These are phyloP conservation scores for Siniperca obscura DNA, from an alignment of 2,797 vertebrate genomes.

Conservation along the genomic window DNA sequence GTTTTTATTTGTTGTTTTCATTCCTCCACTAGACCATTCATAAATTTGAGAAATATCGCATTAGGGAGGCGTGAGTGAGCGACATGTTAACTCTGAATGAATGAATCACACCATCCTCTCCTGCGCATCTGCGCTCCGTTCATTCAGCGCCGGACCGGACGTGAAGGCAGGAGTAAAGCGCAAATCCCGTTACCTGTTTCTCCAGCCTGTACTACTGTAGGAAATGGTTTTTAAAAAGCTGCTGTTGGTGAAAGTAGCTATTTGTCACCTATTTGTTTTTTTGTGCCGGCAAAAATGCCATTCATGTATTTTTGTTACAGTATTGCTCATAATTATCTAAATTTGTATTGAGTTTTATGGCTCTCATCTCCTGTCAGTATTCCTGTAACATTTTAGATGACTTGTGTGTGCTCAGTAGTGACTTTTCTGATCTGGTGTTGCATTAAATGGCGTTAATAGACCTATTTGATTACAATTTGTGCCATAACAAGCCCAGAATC, in stretches of 20 bases:
- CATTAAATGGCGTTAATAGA: background rate
- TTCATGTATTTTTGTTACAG: background rate
- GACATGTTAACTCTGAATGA: constrained; percentile 33
- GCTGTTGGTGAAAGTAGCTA: background rate
- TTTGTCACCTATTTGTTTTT: background rate
- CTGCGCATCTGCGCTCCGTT: constrained; percentile 38
- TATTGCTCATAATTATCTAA: background rate
- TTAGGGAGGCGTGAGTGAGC: constrained; percentile 2
- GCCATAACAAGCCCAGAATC: background rate
- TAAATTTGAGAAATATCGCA: background rate
- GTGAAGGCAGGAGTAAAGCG: constrained; percentile 39
- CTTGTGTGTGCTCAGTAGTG: background rate
- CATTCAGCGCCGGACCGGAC: constrained; percentile 60
- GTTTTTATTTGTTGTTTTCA: background rate
- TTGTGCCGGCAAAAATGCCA: background rate
- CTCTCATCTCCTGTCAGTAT: background rate
- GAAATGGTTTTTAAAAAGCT: background rate
- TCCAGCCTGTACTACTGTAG: background rate
- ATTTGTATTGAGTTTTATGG: background rate
- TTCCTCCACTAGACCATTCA: background rate
- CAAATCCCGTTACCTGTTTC: background rate
- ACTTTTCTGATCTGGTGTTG: background rate
- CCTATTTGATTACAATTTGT: background rate
- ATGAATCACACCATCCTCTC: constrained; percentile 36
- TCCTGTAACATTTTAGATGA: background rate